phyloP scores from a whole-genome alignment of 2,113 vertebrate genomes.

The Mastomys natalensis region DNA sequence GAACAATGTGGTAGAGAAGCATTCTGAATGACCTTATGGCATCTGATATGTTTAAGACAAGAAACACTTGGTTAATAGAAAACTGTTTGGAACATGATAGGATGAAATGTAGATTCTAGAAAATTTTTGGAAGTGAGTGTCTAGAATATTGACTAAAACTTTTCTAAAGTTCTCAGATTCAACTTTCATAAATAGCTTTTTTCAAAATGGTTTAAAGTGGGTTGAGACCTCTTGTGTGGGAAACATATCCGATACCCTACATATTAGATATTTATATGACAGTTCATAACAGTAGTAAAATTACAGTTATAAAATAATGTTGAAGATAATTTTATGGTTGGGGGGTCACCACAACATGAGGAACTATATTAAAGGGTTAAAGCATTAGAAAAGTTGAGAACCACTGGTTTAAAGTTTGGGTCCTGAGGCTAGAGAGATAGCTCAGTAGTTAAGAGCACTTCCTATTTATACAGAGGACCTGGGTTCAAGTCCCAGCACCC shows the following conservation, averaged over 20 bases:
- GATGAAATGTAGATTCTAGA: background rate
- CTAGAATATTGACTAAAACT: background rate
- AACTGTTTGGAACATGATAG: background rate
- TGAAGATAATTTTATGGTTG: background rate
- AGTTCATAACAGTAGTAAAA: background rate
- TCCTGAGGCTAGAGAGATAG: background rate
- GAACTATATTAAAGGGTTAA: background rate
- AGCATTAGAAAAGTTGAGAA: background rate
- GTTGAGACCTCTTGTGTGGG: background rate
- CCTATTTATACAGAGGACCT: background rate
- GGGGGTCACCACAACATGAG: background rate
- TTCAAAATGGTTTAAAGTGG: slow-evolving; percentile 50
- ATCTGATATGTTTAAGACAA: background rate
- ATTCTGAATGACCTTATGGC: background rate
- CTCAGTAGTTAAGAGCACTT: background rate
- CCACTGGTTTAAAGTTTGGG: slow-evolving; percentile 34
- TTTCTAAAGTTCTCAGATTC: slow-evolving; percentile 30
- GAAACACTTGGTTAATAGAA: background rate
- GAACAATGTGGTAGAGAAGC: background rate
- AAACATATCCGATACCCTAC: background rate
- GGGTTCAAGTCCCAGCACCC: background rate
- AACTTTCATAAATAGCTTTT: slow-evolving; percentile 45
- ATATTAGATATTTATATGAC: background rate
- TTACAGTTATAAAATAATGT: background rate
- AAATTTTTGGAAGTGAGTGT: slow-evolving; percentile 35